These are phyloP conservation scores for Hydrochoerus hydrochaeris DNA, from an alignment of 2,113 vertebrate species.

Conservation along the genomic window DNA sequence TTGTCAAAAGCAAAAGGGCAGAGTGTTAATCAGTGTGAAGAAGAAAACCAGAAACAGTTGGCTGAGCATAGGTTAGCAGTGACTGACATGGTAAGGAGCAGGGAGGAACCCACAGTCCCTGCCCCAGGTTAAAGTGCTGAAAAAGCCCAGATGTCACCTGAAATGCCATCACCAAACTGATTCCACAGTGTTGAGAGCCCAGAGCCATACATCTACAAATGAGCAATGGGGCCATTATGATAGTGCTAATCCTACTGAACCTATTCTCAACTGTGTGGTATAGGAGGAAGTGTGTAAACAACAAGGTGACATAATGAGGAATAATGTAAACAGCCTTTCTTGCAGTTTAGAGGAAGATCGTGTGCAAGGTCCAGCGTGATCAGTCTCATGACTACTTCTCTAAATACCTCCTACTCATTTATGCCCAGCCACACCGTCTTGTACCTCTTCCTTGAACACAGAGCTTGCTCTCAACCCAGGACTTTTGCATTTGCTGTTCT, in stretches of 20 bases:
- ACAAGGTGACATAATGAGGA: not conserved
- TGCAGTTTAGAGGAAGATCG: not conserved
- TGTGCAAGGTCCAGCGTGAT: not conserved
- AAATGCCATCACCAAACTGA: not conserved
- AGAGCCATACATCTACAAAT: not conserved
- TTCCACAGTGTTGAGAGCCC: not conserved
- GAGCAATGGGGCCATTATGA: not conserved
- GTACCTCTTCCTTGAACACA: not conserved
- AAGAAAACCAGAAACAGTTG: not conserved
- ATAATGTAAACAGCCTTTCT: not conserved
- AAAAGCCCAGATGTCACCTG: not conserved
- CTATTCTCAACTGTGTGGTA: not conserved
- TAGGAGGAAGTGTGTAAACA: fast-evolving
- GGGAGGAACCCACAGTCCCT: not conserved
- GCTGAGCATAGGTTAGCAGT: not conserved
- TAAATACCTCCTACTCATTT: not conserved
- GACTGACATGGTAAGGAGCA: not conserved
- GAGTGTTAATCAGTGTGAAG: not conserved
- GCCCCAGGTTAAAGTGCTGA: not conserved
- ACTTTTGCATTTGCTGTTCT: not conserved
- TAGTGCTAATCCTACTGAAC: not conserved
- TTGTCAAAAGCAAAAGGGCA: not conserved
- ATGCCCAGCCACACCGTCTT: not conserved
- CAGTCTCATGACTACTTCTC: not conserved
- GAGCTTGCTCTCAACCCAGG: not conserved